Conservation (phyloP, 92 coral and sea anemone genomes). For the Epizoanthus ramosus region DNA sequence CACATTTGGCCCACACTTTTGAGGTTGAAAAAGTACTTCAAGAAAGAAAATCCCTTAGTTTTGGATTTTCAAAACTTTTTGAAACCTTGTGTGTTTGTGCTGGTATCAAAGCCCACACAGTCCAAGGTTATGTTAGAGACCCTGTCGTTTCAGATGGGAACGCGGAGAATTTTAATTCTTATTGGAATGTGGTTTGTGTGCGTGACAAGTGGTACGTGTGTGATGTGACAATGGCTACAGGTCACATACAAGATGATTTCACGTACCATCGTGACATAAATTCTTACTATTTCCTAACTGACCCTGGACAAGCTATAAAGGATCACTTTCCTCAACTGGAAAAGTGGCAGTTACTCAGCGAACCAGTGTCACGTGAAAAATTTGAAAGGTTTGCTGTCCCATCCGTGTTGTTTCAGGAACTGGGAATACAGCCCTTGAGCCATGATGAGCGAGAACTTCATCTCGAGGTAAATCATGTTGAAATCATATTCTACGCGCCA, state of each 20-base stretch:
- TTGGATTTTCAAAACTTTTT: conserved; percentile 73
- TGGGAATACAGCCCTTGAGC: conserved; percentile 66
- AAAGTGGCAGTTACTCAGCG: conserved; percentile 73
- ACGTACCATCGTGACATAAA: conserved; percentile 67
- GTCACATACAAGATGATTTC: conserved; percentile 69
- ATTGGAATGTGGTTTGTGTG: conserved; percentile 76
- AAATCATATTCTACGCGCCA: conserved; percentile 77
- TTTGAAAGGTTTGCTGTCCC: conserved; percentile 70
- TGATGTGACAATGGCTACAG: conserved; percentile 84
- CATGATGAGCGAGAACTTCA: conserved; percentile 65
- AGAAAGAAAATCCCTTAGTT: conserved; percentile 51
- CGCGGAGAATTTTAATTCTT: conserved; percentile 43
- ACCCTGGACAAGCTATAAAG: conserved; percentile 73
- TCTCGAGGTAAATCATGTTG: conserved; percentile 49
- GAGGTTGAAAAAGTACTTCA: conserved; percentile 56
- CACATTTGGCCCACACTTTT: conserved; percentile 12
- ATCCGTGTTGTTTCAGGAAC: conserved; percentile 54
- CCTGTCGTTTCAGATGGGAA: conserved; percentile 60
- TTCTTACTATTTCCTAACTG: conserved; percentile 67
- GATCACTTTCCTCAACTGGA: conserved; percentile 71
- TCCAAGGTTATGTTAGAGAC: conserved; percentile 65
- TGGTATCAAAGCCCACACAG: conserved; percentile 49
- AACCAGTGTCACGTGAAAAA: conserved; percentile 60
- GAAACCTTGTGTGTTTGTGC: conserved; percentile 65
- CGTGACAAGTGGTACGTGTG: conserved; percentile 73